Base-by-base conservation (phyloP, 1,140 invertebrate genomes). In the Drosophila burlai region DNA sequence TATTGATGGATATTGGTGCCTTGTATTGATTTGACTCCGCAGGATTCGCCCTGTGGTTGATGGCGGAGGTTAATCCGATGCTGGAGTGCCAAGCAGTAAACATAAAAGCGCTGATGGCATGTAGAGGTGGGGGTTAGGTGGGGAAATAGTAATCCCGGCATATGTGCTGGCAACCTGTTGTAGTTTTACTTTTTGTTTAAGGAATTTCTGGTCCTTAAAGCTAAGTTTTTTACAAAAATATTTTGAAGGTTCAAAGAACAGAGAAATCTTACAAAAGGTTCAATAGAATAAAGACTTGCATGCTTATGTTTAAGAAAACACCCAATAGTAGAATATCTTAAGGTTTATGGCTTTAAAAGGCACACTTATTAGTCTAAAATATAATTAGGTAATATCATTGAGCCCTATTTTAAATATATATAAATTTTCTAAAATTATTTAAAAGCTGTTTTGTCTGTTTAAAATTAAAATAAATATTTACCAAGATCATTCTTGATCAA, bases 1-100 rank as follows among this genome's bases (percentile, higher is more conserved):
- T 62, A 74, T 60, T 67, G 47, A 60, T 49, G 45, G 54, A 57
- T 57, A 40, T 40, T 57, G 60, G 45, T 45, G 69, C 11, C 40
- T 57, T 46, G 59, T 86, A 86, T 86, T 87, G 83, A 86, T 86
- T 86, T 82, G 83, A 73, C 72, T 82, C 63, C 24, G 73, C 66
- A 40, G 50, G 40, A 61, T 75, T 49, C 47, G 9, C 43, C 43
- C n/a, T 59, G 68, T 40, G 52, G 80, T 60, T 72, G 15, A 46
- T 58, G 59, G 24, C 11, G 11, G 24, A 21, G 47, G 64, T 55
- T 16, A 46, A 38, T 55, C 67, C 64, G 49, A 15, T 50, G 66
- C 24, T 57, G 34, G 64, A 71, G 67, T 66, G 36, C 21, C 54
- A 57, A 68, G 13, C 62, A 57, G 49, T 40, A 68, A 68, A 68